phyloP scores from a whole-genome alignment of 1,140 invertebrate species.

The Adelges cooleyi region DNA sequence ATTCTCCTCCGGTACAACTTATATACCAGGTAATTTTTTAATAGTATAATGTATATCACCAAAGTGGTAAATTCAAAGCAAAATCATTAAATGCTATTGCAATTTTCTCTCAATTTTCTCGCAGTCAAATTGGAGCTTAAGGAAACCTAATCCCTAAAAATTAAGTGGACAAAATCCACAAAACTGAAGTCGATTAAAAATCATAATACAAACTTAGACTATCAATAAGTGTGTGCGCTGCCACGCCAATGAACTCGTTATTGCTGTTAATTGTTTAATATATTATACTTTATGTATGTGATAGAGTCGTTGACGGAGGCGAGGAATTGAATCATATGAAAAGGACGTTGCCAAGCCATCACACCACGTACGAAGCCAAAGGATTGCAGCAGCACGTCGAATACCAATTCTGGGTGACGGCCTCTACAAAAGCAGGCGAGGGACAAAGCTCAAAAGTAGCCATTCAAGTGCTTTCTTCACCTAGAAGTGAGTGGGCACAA shows the following conservation, averaged over 20 bases:
- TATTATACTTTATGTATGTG: no score
- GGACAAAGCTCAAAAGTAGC: conserved; percentile 58
- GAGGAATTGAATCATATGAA: conserved; percentile 58
- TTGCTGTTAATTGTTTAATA: no score
- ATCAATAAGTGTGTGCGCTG: no score
- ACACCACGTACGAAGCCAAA: conserved; percentile 52
- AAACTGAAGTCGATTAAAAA: no score
- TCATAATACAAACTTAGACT: neutral
- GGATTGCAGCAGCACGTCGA: conserved; percentile 60
- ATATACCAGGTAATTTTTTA: conserved; percentile 48
- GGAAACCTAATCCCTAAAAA: no score
- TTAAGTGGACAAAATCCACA: no score
- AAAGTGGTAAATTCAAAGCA: neutral
- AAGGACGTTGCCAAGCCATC: conserved; percentile 48
- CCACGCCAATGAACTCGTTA: no score
- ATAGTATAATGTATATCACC: neutral
- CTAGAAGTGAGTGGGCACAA: neutral
- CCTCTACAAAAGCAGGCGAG: conserved; percentile 60
- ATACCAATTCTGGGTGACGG: conserved; percentile 73
- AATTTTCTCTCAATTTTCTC: no score
- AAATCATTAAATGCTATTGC: no score
- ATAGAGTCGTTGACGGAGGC: conserved; percentile 50
- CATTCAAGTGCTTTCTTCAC: conserved; percentile 45
- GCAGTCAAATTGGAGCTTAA: no score
- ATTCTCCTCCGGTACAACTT: conserved; percentile 66